Base-by-base conservation (phyloP, 1,140 invertebrate genomes). In the Orchesella cincta region DNA sequence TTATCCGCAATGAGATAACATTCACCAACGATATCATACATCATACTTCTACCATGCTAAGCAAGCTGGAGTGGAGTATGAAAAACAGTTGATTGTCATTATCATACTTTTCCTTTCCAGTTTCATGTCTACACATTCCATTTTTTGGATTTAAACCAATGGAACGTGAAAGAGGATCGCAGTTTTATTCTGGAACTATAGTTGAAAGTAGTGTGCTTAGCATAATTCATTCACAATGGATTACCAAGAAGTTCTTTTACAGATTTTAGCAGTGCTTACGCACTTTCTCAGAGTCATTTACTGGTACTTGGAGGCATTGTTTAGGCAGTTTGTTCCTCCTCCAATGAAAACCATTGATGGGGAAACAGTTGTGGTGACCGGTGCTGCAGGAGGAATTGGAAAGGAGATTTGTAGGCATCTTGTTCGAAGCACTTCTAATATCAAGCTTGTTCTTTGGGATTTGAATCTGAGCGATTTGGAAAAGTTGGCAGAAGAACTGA, bases 321-420 rank as follows among this genome's bases (percentile, higher is more conserved):
- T 12, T 29, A 26, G 62, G 28, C 62, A 67, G 31, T 31, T 67
- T 12, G 12, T 67, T 33, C 62, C 62, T 12, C 62, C 62, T 31
- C 31, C 62, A 31, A 67, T 67, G 62, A 67, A 67, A 33, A 8
- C 62, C n/a, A 67, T 67, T 31, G 62, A 67, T 31, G 62, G 62
- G 28, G 62, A 67, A 23, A 33, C 31, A 8, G 33, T 67, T 33
- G 26, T 67, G 26, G 62, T 67, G 8, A 67, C 62, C 3, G 62
- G 62, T 8, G 62, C 62, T 29, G 62, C 62, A 12, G 62, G 62
- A 31, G 62, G 62, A 33, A 67, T 67, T 31, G 62, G 62, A 3
- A 67, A 67, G 33, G 62, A 67, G 33, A 67, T 67, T 67, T 67
- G 62, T 33, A 67, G n/a, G 23, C 14, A 29, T 67, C 28, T 67